Evolutionary conservation across 1,140 invertebrate species (phyloP).

Genomic region (Drosophila funebris): DNA sequence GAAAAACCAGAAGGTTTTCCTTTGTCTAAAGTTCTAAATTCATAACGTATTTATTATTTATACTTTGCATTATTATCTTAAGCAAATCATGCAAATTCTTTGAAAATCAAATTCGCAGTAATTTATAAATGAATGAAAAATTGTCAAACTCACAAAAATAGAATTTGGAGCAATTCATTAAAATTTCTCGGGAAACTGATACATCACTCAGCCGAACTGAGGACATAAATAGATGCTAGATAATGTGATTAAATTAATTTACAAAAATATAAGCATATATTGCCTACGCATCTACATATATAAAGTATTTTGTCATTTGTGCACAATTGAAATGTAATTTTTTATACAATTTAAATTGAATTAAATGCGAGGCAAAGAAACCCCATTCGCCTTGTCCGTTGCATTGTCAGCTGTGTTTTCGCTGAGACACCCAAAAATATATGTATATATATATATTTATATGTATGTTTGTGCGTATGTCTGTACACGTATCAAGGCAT

Average conservation of each 20-base stretch:
- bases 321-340: conserved; percentile 16
- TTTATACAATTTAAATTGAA: conserved; percentile 3
- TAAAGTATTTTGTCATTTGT: conserved; percentile 3
- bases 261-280: neutral
- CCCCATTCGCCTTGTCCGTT: conserved; percentile 9
- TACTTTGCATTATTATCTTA: neutral
- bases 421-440: conserved; percentile 5
- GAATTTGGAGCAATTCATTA: neutral
- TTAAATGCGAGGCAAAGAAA: neutral
- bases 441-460: neutral
- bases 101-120: neutral
- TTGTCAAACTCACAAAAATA: neutral
- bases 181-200: neutral
- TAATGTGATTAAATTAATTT: neutral
- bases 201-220: neutral
- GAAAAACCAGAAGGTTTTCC: too few relatives aligned
- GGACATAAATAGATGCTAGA: neutral
- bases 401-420: conserved; percentile 15
- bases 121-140: neutral
- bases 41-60: neutral
- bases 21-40: neutral
- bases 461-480: neutral
- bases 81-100: neutral
- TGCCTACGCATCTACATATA: neutral
- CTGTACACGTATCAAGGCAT: conserved; percentile 5